A percentile compares a stretch with the other conserved stretches of the same genome.
These are phyloP conservation scores for Ditula angustiorana DNA, from an alignment of 2,888 invertebrate species.

Conservation along the genomic window DNA sequence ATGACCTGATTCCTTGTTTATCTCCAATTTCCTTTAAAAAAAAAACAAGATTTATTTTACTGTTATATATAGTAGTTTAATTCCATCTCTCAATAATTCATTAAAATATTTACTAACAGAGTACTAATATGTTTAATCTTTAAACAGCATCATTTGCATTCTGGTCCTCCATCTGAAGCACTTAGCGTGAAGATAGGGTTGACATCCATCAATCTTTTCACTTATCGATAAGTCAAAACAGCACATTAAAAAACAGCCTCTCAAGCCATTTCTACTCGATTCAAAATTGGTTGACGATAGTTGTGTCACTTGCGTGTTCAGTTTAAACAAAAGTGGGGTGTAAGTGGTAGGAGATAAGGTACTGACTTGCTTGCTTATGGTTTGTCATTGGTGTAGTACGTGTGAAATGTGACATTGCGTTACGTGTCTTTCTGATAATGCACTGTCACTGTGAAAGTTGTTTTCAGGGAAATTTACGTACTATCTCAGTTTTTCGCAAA, in stretches of 20 bases:
- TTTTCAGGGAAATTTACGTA: not conserved
- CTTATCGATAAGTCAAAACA: conserved; percentile 39
- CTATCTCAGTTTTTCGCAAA: not conserved
- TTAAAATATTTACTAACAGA: conserved; percentile 19
- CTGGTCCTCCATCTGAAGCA: conserved; percentile 61
- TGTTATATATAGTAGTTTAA: no score
- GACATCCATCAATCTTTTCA: conserved; percentile 72
- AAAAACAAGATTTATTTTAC: no score
- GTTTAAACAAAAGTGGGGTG: not conserved
- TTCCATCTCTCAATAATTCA: not conserved
- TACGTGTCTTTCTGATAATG: conserved; percentile 22
- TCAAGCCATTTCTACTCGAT: not conserved
- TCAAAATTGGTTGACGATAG: not conserved
- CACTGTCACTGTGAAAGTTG: not conserved
- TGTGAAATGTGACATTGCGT: conserved; percentile 24
- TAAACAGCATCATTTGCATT: conserved; percentile 66
- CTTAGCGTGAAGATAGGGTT: conserved; percentile 68
- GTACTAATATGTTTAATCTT: conserved; percentile 31
- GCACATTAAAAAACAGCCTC: not conserved
- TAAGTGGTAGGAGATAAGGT: not conserved
- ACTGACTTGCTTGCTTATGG: not conserved
- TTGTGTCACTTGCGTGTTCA: not conserved
- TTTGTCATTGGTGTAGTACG: conserved; percentile 12
- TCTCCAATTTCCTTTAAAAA: no score
- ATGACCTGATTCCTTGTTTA: no score